Base-by-base conservation (phyloP, 2,113 vertebrate genomes). In the Camelus dromedarius region DNA sequence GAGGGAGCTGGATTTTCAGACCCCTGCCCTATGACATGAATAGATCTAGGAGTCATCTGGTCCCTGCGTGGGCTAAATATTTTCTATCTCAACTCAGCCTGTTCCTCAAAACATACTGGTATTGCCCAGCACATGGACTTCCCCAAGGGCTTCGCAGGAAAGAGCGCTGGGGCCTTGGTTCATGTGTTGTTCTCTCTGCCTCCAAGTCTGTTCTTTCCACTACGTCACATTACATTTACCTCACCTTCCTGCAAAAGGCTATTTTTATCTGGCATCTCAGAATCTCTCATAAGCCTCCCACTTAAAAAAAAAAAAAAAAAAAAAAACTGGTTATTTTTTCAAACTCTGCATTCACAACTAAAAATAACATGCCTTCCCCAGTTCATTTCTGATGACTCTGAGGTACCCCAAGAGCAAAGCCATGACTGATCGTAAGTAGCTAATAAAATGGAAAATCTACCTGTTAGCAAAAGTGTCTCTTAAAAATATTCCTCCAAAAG, bases 381-480 rank as follows among this genome's bases (percentile, higher is more conserved):
- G 10, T 24, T 22, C 38, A 38, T 94, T 82, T 93, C 58, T 4
- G 15, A 75, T 77, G 46, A 87, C 46, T 80, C 32, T 6, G 46
- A 66, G 50, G 22, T 87, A 22, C 22, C 64, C 48, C 32, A 26
- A 80, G 11, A 95, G 28, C 56, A 95, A 96, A 89, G 28, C 8
- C 66, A 89, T 8, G 20, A 11, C 38, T 73, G 26, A 28, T 42
- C 89, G 67, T 38, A 93, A 84, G 28, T 6, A 79, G 48, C 11
- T 64, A 86, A 85, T 24, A 94, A 95, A 92, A 95, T 30, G 92
- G 75, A 96, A 93, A 96, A 52, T 70, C 58, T 69, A 73, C 26
- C 26, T 77, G 32, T 48, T 64, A 88, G 35, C 46, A 76, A 85
- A 72, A 18, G 2, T 20, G 67, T 69, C 84, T 54, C 80, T 88